phyloP scores from a whole-genome alignment of 2,797 vertebrate species.

The Sphenopsis melanotis region DNA sequence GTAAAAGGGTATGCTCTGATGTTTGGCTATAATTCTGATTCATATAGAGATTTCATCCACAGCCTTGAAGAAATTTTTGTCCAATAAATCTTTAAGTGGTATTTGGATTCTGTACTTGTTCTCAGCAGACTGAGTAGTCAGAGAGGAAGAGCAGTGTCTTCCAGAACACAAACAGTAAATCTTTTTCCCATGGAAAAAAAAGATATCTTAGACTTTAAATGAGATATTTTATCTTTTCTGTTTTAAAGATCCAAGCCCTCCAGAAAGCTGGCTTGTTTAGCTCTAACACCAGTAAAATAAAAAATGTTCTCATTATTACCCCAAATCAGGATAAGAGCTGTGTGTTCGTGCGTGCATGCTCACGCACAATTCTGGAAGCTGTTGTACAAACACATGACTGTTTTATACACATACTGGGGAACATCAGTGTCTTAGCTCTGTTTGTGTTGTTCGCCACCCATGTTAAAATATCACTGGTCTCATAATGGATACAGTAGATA shows the following conservation, averaged over 20 bases:
- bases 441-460: neutral
- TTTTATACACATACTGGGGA: neutral
- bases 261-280: neutral
- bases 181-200: neutral
- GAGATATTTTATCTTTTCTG: neutral
- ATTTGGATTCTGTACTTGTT: neutral
- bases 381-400: neutral
- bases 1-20: neutral
- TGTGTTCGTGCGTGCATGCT: neutral
- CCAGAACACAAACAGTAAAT: neutral
- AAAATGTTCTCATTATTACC: accelerated
- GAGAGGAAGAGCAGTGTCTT: neutral
- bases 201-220: neutral
- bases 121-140: neutral
- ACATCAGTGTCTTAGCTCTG: neutral
- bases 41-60: neutral
- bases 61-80: neutral
- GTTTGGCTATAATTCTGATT: neutral
- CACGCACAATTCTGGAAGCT: neutral
- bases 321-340: neutral
- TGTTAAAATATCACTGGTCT: neutral
- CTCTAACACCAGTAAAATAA: neutral
- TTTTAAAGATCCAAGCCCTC: neutral
- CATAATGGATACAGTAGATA: neutral
- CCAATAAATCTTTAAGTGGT: neutral